Conservation (phyloP, 1,140 invertebrate species). For the Archivesica marissinica region DNA sequence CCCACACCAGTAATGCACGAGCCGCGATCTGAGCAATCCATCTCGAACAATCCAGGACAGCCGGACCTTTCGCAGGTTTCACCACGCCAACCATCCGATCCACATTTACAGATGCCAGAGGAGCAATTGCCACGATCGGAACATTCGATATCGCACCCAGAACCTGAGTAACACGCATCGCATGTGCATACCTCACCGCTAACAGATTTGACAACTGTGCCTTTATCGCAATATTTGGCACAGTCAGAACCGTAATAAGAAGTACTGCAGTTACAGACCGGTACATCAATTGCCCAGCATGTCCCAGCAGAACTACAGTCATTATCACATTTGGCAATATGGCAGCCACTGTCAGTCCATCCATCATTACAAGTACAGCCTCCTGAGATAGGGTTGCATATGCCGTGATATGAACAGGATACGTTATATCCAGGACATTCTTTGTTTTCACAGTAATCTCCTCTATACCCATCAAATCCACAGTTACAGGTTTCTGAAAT, state of each 20-base stretch:
- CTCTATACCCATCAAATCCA: constrained; percentile 63
- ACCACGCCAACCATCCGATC: constrained; percentile 68
- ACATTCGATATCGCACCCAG: constrained; percentile 61
- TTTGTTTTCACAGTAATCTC: constrained; percentile 62
- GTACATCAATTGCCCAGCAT: constrained; percentile 46
- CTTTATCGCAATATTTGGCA: constrained; percentile 68
- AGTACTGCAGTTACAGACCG: constrained; percentile 61
- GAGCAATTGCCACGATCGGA: constrained; percentile 59
- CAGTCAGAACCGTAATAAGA: constrained; percentile 74
- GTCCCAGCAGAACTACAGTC: constrained; percentile 68
- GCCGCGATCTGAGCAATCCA: constrained; percentile 61
- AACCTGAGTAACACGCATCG: constrained; percentile 59
- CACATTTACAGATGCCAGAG: constrained; percentile 62
- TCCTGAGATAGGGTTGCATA: constrained; percentile 49
- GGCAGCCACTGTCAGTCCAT: constrained; percentile 69
- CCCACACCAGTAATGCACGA: constrained; percentile 53
- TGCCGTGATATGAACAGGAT: constrained; percentile 64
- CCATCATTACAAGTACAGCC: constrained; percentile 67
- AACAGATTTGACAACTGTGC: constrained; percentile 57
- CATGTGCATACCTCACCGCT: constrained; percentile 58
- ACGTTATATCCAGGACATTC: constrained; percentile 64
- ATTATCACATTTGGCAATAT: constrained; percentile 66
- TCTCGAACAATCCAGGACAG: constrained; percentile 57
- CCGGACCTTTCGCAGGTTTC: constrained; percentile 68
- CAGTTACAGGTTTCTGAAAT: constrained; percentile 60